Percentiles rank a stretch among this genome's conserved stretches.
Conservation (phyloP, 2,797 vertebrate species). For the Sandelia bainsii region DNA sequence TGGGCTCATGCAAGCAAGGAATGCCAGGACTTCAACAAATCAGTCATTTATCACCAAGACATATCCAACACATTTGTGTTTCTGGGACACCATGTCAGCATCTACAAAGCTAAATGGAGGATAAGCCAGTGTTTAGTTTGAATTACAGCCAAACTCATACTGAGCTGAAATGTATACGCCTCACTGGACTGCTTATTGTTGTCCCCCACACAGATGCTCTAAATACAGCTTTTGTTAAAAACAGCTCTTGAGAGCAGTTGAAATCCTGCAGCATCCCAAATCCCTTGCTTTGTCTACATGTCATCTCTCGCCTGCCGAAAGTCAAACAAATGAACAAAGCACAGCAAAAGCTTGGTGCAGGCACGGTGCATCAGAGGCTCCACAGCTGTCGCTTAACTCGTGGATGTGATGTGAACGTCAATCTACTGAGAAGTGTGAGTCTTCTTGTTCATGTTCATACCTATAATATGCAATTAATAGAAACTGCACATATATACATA, state of each 20-base stretch:
- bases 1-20: slow-evolving; percentile 45
- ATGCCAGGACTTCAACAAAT: slow-evolving; percentile 34
- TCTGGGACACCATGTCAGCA: slow-evolving; percentile 8
- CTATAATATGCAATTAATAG: not conserved
- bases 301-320: slow-evolving; percentile 34
- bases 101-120: slow-evolving; percentile 30
- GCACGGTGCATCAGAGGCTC: slow-evolving; percentile 15
- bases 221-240: slow-evolving; percentile 53
- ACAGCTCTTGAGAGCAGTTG: slow-evolving; percentile 15
- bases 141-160: slow-evolving; percentile 44
- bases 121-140: slow-evolving; percentile 53
- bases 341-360: slow-evolving; percentile 20
- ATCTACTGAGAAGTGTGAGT: slow-evolving; percentile 7
- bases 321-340: slow-evolving; percentile 46
- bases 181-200: slow-evolving; percentile 45
- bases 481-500: not conserved
- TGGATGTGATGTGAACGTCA: slow-evolving; percentile 16
- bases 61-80: slow-evolving; percentile 30
- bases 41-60: slow-evolving; percentile 31
- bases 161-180: slow-evolving; percentile 45
- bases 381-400: slow-evolving; percentile 8
- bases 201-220: slow-evolving; percentile 46
- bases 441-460: slow-evolving; percentile 10
- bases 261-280: slow-evolving; percentile 50
- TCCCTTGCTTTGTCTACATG: slow-evolving; percentile 49